Base-by-base conservation (phyloP, 1,140 invertebrate species). In the Drosophila ficusphila region DNA sequence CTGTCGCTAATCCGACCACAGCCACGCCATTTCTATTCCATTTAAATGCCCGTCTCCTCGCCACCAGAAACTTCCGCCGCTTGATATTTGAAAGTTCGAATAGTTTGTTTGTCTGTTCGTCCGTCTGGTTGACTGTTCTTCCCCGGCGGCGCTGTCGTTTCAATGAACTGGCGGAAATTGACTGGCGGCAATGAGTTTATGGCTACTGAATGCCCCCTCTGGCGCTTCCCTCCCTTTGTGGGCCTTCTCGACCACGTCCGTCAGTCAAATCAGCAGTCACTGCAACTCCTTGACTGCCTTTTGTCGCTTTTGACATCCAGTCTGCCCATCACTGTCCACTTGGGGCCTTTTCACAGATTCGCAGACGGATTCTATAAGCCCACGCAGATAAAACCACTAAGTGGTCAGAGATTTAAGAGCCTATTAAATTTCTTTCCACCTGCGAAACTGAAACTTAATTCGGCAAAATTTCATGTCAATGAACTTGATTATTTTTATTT, bases 11-110 rank as follows among this genome's bases (percentile, higher is more conserved):
- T 81, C 81, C 58, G 56, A 21, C 62, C 68, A 46, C 77, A 71
- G 51, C 21, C 18, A 29, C 51, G 29, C 39, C 65, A 44, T 19
- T 56, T 18, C 41, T 31, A 48, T 12, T 36, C 33, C 31, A 23
- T 29, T 19, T 44, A 5, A 23, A 12, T 33, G 16, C 11, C 19
- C 19, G 6, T 11, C 39, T 8, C 19, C 7, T 34, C 14, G n/a
- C 29, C 19, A 23, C 5, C 18, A 18, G 18, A 41, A 18, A 33
- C 61, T 76, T 81, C 68, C 82, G 68, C 29, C 54, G 47, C 44
- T 64, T 70, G 82, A 58, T 79, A 88, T 82, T 68, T 62, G 56
- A 75, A 86, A 77, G 73, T 88, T 82, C 64, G 36, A 61, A 75
- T 56, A 61, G 52, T 58, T 76, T 52, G 33, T 38, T 61, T 62